Evolutionary conservation across 2,797 vertebrate genomes (phyloP).

Genomic region (Lutjanus argentimaculatus): DNA sequence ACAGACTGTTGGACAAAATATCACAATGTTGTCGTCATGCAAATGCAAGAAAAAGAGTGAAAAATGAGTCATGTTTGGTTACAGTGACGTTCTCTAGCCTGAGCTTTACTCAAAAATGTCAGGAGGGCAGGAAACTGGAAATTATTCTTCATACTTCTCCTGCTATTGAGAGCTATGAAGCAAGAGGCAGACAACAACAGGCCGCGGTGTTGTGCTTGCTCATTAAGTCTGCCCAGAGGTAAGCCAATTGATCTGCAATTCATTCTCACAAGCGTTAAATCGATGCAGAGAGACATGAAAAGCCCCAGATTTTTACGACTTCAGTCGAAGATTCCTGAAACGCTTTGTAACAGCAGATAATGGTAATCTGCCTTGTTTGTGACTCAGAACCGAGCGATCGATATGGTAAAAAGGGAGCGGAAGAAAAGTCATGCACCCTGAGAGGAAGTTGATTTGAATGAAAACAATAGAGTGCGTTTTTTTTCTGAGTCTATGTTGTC

Average conservation of each 20-base stretch:
- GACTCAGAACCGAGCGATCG: slow-evolving; percentile 76
- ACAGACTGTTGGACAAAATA: slow-evolving; percentile 59
- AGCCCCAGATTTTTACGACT: slow-evolving; percentile 84
- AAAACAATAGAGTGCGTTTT: slow-evolving; percentile 78
- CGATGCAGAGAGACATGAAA: slow-evolving; percentile 87
- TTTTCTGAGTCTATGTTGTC: slow-evolving; percentile 34
- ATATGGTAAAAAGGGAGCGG: slow-evolving; percentile 71
- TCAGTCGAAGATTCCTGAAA: slow-evolving; percentile 86
- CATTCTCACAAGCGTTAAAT: slow-evolving; percentile 88
- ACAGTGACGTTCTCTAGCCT: slow-evolving; percentile 38
- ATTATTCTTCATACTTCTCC: slow-evolving; percentile 40
- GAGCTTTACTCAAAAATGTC: slow-evolving; percentile 48
- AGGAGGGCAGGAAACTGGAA: slow-evolving; percentile 66
- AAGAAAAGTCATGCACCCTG: slow-evolving; percentile 54
- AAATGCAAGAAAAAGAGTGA: slow-evolving; percentile 42
- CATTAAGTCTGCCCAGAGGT: slow-evolving; percentile 87
- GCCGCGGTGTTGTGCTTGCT: slow-evolving; percentile 79
- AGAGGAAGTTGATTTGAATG: slow-evolving; percentile 84
- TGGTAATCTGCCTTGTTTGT: slow-evolving; percentile 84
- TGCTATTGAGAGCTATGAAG: slow-evolving; percentile 39
- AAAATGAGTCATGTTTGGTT: slow-evolving; percentile 59
- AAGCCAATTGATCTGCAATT: slow-evolving; percentile 90
- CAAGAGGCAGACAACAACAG: slow-evolving; percentile 76
- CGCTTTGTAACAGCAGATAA: slow-evolving; percentile 87
- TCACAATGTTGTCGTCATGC: slow-evolving; percentile 46